Percentiles rank a stretch among this genome's conserved stretches.
These are phyloP conservation scores for Sebastes schlegelii DNA, from an alignment of 2,113 vertebrate genomes.

Conservation along the genomic window DNA sequence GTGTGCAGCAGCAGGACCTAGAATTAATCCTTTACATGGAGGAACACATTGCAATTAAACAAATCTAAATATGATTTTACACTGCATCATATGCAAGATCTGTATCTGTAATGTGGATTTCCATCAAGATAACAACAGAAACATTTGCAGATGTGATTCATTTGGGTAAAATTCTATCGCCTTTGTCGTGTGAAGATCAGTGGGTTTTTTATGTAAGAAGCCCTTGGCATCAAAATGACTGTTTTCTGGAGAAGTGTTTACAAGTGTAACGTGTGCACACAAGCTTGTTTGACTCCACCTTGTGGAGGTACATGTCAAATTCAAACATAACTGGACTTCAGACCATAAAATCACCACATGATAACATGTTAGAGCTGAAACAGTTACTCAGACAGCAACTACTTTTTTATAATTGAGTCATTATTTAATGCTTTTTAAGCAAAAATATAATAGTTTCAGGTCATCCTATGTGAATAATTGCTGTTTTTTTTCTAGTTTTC, in stretches of 20 bases:
- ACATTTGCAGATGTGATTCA: neutral
- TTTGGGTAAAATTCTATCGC: neutral
- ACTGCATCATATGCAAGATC: neutral
- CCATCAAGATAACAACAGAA: neutral
- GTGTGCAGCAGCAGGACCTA: neutral
- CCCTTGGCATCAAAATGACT: neutral
- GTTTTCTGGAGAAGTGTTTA: neutral
- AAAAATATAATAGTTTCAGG: neutral
- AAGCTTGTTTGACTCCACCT: conserved; percentile 27
- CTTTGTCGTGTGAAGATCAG: neutral
- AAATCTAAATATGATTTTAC: neutral
- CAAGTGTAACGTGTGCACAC: neutral
- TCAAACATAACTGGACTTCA: neutral
- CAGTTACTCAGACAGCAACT: neutral
- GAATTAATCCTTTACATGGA: neutral
- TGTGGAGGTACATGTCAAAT: neutral
- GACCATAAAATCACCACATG: neutral
- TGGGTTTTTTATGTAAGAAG: neutral
- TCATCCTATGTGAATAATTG: neutral
- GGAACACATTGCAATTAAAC: neutral
- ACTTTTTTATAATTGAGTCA: too few species aligned
- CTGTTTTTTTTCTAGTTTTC: too few species aligned
- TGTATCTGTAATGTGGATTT: neutral
- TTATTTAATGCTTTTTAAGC: neutral
- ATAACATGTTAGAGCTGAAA: neutral